These are phyloP conservation scores for Malacoctenus gilli DNA, from an alignment of 2,797 vertebrate genomes.

Conservation along the genomic window DNA sequence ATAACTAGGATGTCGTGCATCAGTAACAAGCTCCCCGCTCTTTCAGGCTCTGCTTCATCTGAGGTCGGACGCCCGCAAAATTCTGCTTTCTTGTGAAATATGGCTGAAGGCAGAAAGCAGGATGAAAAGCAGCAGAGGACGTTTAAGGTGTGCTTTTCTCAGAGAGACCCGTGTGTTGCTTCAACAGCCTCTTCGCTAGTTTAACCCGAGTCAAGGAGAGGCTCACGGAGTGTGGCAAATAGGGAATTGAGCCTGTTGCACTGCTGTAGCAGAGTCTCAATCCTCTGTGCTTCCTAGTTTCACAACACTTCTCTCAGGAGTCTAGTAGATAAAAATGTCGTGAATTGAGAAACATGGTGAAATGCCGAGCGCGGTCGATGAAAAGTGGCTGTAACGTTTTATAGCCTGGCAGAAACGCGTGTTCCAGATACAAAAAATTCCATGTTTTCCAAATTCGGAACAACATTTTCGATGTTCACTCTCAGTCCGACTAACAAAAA, in stretches of 20 bases:
- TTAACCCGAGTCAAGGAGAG: constrained; percentile 43
- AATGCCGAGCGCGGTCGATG: constrained; percentile 16
- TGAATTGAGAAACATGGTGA: constrained; percentile 22
- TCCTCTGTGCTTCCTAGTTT: constrained; percentile 32
- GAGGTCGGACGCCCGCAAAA: constrained; percentile 17
- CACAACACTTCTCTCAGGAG: constrained; percentile 29
- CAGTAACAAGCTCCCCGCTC: constrained; percentile 27
- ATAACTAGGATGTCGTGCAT: no score
- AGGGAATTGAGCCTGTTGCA: constrained; percentile 37
- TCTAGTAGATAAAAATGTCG: neutral
- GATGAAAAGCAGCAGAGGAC: constrained; percentile 27
- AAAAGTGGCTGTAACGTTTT: neutral
- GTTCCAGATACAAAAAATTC: no score
- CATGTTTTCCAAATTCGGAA: no score
- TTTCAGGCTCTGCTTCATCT: constrained; percentile 4
- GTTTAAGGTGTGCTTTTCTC: constrained; percentile 16
- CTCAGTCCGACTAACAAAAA: no score
- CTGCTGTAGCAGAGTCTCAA: constrained; percentile 27
- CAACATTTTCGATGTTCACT: no score
- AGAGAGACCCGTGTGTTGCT: constrained; percentile 14
- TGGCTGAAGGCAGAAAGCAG: neutral
- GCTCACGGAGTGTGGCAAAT: constrained; percentile 12
- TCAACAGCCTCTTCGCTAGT: constrained; percentile 34
- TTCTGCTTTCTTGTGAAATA: constrained; percentile 18
- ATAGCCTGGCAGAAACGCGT: no score